phyloP scores from a whole-genome alignment of 2,113 vertebrate genomes.

The Sardina pilchardus region DNA sequence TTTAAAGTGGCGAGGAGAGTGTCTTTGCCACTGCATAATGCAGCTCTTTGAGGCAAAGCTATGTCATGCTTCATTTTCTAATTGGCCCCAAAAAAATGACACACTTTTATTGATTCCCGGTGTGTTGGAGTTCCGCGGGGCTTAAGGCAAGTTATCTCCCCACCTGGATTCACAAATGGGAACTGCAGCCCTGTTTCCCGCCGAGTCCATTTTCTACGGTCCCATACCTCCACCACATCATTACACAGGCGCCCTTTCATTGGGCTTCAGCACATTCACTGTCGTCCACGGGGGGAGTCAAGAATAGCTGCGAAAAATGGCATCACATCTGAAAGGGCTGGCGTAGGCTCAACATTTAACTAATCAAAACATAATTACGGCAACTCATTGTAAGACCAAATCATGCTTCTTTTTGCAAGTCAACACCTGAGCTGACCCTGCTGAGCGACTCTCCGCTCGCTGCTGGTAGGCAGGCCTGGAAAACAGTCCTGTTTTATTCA shows the following conservation, averaged over 20 bases:
- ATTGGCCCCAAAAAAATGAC: not conserved
- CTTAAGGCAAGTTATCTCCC: not conserved
- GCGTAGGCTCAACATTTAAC: too few relatives aligned
- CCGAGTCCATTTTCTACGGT: not conserved
- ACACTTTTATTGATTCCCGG: not conserved
- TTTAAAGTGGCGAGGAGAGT: not conserved
- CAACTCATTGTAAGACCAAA: too few relatives aligned
- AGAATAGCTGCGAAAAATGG: not conserved
- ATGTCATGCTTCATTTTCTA: not conserved
- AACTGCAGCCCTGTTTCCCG: not conserved
- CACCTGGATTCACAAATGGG: not conserved
- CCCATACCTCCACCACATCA: not conserved
- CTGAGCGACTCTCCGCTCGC: too few relatives aligned
- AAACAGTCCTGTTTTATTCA: too few relatives aligned
- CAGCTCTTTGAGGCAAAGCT: not conserved
- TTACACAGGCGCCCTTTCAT: not conserved
- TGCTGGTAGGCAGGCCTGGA: too few relatives aligned
- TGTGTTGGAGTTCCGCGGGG: not conserved
- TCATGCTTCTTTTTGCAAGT: too few relatives aligned
- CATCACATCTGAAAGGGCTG: not conserved
- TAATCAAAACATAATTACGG: too few relatives aligned
- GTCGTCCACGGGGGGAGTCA: not conserved
- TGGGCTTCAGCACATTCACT: not conserved
- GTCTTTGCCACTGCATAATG: not conserved
- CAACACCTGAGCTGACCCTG: too few relatives aligned